Evolutionary conservation across 1,140 invertebrate species (phyloP).

Genomic region (Drosophila auraria): DNA sequence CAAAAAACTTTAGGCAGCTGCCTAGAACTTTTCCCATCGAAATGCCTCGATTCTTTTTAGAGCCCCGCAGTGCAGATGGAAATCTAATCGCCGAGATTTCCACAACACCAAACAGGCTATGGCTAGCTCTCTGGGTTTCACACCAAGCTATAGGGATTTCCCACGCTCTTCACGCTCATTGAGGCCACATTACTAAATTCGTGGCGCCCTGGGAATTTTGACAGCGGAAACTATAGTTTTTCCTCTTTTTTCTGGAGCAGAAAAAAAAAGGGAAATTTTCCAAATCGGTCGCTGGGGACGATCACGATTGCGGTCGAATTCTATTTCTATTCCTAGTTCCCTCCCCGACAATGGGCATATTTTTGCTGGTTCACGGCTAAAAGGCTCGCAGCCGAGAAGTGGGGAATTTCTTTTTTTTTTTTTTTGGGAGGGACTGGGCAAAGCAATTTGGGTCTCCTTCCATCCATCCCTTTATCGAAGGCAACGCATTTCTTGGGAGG

Average conservation of each 20-base stretch:
- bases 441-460: slow-evolving; percentile 10
- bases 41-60: slow-evolving; percentile 4
- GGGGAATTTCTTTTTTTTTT: slow-evolving; percentile 14
- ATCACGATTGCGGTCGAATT: slow-evolving; percentile 21
- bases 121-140: background rate
- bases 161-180: slow-evolving; percentile 24
- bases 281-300: slow-evolving; percentile 16
- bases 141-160: slow-evolving; percentile 9
- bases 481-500: slow-evolving; percentile 30
- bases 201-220: slow-evolving; percentile 20
- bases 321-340: slow-evolving; percentile 21
- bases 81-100: slow-evolving; percentile 53
- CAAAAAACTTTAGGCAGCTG: slow-evolving; percentile 18
- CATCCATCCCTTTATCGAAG: slow-evolving; percentile 14
- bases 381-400: slow-evolving; percentile 13
- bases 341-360: slow-evolving; percentile 10
- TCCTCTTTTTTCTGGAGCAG: background rate
- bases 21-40: slow-evolving; percentile 50
- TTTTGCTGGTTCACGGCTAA: slow-evolving; percentile 62
- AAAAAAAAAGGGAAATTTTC: slow-evolving; percentile 11
- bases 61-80: slow-evolving; percentile 5
- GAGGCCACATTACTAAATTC: slow-evolving; percentile 21
- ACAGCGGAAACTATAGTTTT: slow-evolving; percentile 18
- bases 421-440: background rate
- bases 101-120: background rate